Evolutionary conservation across 2,888 invertebrate genomes (phyloP).

Genomic region (Pseudococcus viburni): DNA sequence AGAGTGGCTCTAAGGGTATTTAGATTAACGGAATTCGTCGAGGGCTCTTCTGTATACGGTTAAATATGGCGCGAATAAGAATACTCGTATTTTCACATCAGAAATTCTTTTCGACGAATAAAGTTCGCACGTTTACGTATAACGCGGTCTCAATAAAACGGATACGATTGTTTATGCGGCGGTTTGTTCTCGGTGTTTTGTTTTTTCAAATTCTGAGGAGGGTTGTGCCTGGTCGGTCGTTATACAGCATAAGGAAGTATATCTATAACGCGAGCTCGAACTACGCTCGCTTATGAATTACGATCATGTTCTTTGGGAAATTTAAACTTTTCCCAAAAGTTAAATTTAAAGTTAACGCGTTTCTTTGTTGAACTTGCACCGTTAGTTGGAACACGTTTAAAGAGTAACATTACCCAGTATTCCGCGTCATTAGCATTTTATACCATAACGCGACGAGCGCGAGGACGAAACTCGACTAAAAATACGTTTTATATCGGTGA

Average conservation of each 20-base stretch:
- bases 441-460: slow-evolving; percentile 1
- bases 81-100: no score
- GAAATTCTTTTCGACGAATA: background rate
- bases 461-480: background rate
- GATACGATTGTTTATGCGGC: slow-evolving; percentile 11
- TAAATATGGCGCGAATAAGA: no score
- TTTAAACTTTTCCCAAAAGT: slow-evolving; percentile 50
- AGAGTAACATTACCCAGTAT: slow-evolving; percentile 47
- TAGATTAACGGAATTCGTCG: slow-evolving; percentile 18
- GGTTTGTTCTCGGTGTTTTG: background rate
- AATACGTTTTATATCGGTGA: slow-evolving; percentile 24
- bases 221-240: background rate
- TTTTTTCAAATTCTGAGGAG: background rate
- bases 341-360: slow-evolving; percentile 50
- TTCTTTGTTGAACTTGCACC: slow-evolving; percentile 47
- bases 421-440: slow-evolving; percentile 57
- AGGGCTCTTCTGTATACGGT: background rate
- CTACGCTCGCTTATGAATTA: slow-evolving; percentile 35
- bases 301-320: slow-evolving; percentile 52
- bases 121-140: background rate
- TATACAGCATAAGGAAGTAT: slow-evolving; percentile 21
- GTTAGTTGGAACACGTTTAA: slow-evolving; percentile 43
- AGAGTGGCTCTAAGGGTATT: background rate
- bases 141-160: background rate
- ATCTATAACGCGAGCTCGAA: slow-evolving; percentile 3